Conservation (phyloP, 2,113 vertebrate genomes). For the Anser cygnoides region DNA sequence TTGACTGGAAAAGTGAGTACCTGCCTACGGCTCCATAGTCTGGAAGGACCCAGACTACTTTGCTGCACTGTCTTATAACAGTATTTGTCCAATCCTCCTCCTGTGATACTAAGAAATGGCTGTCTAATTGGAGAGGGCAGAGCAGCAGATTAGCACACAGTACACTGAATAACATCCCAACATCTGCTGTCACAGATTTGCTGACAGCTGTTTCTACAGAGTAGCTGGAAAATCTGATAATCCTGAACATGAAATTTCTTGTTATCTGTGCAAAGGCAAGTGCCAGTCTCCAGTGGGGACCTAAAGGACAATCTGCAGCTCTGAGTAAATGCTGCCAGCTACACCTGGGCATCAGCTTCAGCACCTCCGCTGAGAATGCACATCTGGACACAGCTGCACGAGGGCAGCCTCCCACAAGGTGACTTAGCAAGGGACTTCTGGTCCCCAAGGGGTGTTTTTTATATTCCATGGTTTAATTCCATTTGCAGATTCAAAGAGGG, state of each 20-base stretch:
- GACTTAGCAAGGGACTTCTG: background rate
- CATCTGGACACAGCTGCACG: background rate
- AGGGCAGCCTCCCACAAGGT: background rate
- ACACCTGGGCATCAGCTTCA: background rate
- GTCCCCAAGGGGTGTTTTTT: background rate
- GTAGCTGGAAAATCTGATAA: conserved; percentile 57
- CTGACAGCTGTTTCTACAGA: conserved; percentile 60
- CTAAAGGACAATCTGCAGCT: background rate
- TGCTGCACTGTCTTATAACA: background rate
- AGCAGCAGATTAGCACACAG: conserved; percentile 39
- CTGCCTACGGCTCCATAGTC: background rate
- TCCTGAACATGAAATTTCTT: conserved; percentile 50
- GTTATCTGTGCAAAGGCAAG: conserved; percentile 40
- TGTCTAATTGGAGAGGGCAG: conserved; percentile 10
- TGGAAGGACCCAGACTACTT: background rate
- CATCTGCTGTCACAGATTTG: conserved; percentile 68
- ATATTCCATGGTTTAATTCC: background rate
- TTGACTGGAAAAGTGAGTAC: conserved; percentile 15
- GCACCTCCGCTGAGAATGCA: background rate
- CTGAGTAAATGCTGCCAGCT: background rate
- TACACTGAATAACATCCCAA: conserved; percentile 34
- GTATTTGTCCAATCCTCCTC: background rate
- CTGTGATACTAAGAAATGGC: background rate
- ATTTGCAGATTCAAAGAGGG: background rate
- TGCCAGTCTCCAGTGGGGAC: background rate